Conservation (phyloP, 2,888 invertebrate genomes). For the Thereva nobilitata region DNA sequence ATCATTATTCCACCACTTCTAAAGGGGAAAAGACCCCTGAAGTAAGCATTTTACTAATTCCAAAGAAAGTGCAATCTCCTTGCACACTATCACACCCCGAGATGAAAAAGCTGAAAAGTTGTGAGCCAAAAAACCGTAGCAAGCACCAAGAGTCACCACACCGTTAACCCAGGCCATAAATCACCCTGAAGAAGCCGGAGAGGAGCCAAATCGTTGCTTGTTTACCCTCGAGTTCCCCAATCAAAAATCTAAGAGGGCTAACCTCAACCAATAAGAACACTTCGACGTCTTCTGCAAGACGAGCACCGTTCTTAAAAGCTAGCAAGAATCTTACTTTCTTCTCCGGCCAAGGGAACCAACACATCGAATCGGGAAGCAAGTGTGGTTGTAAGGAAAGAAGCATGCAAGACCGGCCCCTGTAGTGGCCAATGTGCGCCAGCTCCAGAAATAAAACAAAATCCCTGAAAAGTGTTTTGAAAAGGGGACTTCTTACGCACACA, state of each 20-base stretch:
- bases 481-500: slow-evolving; percentile 14
- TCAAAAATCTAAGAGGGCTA: slow-evolving; percentile 40
- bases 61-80: slow-evolving; percentile 11
- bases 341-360: background rate
- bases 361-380: background rate
- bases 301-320: slow-evolving; percentile 6
- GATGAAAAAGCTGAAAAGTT: slow-evolving; percentile 4
- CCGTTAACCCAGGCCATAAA: slow-evolving; percentile 19
- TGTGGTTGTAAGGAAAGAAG: background rate
- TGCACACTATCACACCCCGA: slow-evolving; percentile 15
- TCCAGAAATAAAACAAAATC: slow-evolving; percentile 21
- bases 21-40: slow-evolving; percentile 11
- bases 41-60: slow-evolving; percentile 5
- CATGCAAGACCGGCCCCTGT: background rate
- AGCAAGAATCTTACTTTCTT: background rate
- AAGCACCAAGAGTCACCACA: background rate
- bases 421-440: slow-evolving; percentile 6
- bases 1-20: background rate
- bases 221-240: slow-evolving; percentile 39
- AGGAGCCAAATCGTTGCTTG: slow-evolving; percentile 23
- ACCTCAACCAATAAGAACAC: slow-evolving; percentile 42
- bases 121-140: slow-evolving; percentile 1
- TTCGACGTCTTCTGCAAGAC: slow-evolving; percentile 20
- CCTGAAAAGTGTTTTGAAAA: slow-evolving; percentile 1
- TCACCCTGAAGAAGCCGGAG: slow-evolving; percentile 17